Percentiles rank a stretch among this genome's conserved stretches.
These are phyloP conservation scores for Lepidurus arcticus DNA, from an alignment of 1,140 invertebrate species.

Conservation along the genomic window DNA sequence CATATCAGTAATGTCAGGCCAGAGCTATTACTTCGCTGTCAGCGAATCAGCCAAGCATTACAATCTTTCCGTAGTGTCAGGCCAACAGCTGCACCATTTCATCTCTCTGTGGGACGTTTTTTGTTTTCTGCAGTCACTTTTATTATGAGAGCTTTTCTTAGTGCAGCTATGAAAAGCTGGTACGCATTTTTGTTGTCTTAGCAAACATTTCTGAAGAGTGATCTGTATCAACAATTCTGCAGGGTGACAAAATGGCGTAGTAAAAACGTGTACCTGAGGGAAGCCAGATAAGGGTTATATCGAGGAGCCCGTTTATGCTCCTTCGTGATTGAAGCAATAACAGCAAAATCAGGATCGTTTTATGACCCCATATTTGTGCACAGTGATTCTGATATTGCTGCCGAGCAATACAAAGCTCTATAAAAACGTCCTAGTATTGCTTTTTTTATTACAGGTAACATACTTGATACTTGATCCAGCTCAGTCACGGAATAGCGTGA, in stretches of 20 bases:
- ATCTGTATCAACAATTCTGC: background rate
- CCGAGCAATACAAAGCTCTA: background rate
- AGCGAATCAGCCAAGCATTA: conserved; percentile 10
- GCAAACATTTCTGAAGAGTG: background rate
- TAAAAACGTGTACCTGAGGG: background rate
- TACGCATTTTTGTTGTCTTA: background rate
- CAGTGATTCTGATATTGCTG: background rate
- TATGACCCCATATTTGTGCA: background rate
- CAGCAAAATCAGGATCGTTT: background rate
- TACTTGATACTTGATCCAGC: background rate
- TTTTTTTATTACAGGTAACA: background rate
- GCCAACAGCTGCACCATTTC: background rate
- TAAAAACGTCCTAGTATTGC: background rate
- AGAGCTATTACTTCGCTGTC: conserved; percentile 6
- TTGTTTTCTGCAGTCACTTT: background rate
- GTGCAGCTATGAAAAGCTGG: background rate
- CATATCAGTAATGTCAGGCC: conserved; percentile 9
- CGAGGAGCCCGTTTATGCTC: background rate
- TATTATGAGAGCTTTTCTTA: background rate
- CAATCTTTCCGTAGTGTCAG: background rate
- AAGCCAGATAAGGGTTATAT: background rate
- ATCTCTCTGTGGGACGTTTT: background rate
- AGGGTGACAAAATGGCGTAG: background rate
- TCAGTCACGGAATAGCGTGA: no score
- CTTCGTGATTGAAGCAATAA: background rate